phyloP scores from a whole-genome alignment of 2,797 vertebrate species.

The Amniataba percoides region DNA sequence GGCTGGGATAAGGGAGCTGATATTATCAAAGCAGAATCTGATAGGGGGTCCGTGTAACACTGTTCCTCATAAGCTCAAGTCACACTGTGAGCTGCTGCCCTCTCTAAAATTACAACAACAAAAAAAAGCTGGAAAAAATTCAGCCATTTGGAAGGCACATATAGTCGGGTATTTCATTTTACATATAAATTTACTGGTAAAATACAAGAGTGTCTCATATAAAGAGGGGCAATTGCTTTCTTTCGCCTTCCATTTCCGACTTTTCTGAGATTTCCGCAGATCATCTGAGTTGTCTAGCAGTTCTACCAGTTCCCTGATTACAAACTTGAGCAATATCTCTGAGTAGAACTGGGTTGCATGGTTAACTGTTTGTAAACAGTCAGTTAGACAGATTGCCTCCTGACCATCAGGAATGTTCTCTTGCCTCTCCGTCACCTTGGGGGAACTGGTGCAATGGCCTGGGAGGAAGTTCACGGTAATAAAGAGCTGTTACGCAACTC shows the following conservation, averaged over 20 bases:
- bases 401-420: slow-evolving; percentile 54
- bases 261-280: neutral
- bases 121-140: neutral
- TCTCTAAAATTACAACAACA: neutral
- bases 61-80: slow-evolving; percentile 6
- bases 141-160: neutral
- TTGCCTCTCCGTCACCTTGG: slow-evolving; percentile 39
- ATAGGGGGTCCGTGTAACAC: slow-evolving; percentile 1
- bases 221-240: neutral
- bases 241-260: neutral
- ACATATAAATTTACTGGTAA: neutral
- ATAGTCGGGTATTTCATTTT: neutral
- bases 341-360: slow-evolving; percentile 10
- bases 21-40: slow-evolving; percentile 35
- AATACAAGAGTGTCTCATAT: neutral
- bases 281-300: slow-evolving; percentile 7
- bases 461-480: slow-evolving; percentile 31
- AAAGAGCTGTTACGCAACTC: slow-evolving; percentile 48
- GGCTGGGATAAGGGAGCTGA: neutral
- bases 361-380: slow-evolving; percentile 38
- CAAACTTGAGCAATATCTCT: slow-evolving; percentile 15
- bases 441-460: slow-evolving; percentile 3
- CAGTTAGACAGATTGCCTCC: slow-evolving; percentile 39
- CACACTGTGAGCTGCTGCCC: slow-evolving; percentile 1
- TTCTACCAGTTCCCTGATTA: neutral